Base-by-base conservation (phyloP, 2,113 vertebrate species). In the Promerops cafer region DNA sequence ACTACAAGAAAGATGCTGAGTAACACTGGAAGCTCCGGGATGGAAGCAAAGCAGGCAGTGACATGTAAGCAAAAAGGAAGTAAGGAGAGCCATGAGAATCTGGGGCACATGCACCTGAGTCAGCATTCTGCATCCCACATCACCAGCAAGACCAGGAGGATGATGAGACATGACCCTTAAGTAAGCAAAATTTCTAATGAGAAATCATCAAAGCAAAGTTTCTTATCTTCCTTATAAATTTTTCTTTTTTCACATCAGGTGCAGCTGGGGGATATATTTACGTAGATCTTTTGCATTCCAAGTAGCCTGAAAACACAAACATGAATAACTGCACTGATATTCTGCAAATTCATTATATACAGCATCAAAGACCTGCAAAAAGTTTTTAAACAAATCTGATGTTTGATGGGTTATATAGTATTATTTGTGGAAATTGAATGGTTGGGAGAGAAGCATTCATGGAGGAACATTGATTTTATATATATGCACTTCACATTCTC, bases 81-180 rank as follows among this genome's bases (percentile, higher is more conserved):
- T 4, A 18, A 44, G 15, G 37, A 87, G 13, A 0, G 0, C n/a
- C 28, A 9, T 15, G 44, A 49, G 31, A 57, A 56, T 57, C 26
- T 37, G 63, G 9, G 28, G 30, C 31, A 52, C n/a, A 2, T 4
- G 18, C 14, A 31, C 17, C 19, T 14, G n/a, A 4, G 7, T 28
- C 50, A 87, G 65, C 20, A 28, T 28, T 30, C 7, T 49, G 40
- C 40, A 74, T 33, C 74, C 13, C 47, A 33, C 61, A 52, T 23
- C 35, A 15, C 17, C 59, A 50, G 11, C 15, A 57, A 20, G 42
- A 83, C 17, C 64, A 50, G 42, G 10, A 79, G 23, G 22, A 57
- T 39, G 30, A 71, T 5, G 26, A 68, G 65, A 40, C 1, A 1
- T 17, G 50, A 8, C 28, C 4, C 2, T 60, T 72, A 31, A 79